Evolutionary conservation across 2,888 invertebrate genomes (phyloP), one percentile per base, ranked within the genome.

Genomic region (Tethea ocularis): DNA sequence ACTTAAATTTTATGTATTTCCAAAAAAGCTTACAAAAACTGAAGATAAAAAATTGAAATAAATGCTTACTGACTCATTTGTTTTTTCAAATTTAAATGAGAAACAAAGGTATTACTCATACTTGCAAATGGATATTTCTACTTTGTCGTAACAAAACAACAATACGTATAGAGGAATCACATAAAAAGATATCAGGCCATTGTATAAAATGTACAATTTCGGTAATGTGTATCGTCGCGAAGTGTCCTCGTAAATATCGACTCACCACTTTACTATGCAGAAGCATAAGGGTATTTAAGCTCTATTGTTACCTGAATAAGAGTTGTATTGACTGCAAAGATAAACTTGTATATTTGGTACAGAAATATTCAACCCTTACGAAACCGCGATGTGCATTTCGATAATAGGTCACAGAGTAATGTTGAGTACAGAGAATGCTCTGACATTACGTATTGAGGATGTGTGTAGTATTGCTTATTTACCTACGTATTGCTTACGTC

Each of bases 381-480:
- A 80, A 88, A 87, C 88, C 87, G 79, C 86, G 89, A 87, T 89
- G 88, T 87, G 88, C 89, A 89, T 87, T 89, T 88, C 87, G 89
- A 89, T 90, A 89, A 90, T 88, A 89, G 80, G 68, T 66, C 66
- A 71, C 71, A 88, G 88, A 73, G 82, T 80, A 85, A 55, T 36
- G 57, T 41, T 13, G 7, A 22, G n/a, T 6, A 63, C 62, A 80
- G 78, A 79, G 64, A 54, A n/a, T n/a, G n/a, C n/a, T n/a, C n/a
- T n/a, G n/a, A n/a, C n/a, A n/a, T n/a, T n/a, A n/a, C n/a, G n/a
- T n/a, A n/a, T n/a, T n/a, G n/a, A n/a, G n/a, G n/a, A n/a, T n/a
- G n/a, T n/a, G n/a, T n/a, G n/a, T n/a, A n/a, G n/a, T 6, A 26
- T 24, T 24, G 24, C 24, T 13, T 33, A 17, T 7, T 67, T 71